Conservation (phyloP, 2,888 invertebrate species). For the Hermaeophaga mercurialis region DNA sequence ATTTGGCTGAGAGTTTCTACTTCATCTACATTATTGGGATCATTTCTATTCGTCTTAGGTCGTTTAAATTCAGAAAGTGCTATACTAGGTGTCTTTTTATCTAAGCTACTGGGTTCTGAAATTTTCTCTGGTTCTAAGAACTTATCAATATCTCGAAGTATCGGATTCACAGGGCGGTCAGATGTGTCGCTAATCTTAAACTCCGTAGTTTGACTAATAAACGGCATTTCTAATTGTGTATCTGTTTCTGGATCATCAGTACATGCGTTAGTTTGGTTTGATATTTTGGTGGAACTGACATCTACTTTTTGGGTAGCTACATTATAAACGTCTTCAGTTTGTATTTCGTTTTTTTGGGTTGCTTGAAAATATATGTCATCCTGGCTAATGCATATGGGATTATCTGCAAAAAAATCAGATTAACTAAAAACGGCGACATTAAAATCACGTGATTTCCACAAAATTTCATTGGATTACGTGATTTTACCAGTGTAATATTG, state of each 20-base stretch:
- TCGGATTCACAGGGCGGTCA: slow-evolving; percentile 34
- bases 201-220: not conserved
- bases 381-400: no score
- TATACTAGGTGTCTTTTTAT: not conserved
- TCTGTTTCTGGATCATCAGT: slow-evolving; percentile 5
- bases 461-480: no score
- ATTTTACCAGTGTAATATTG: no score
- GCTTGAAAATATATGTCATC: no score
- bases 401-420: no score
- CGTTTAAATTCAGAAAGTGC: not conserved
- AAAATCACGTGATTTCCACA: no score
- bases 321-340: slow-evolving; percentile 13
- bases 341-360: no score
- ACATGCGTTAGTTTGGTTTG: not conserved
- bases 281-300: not conserved
- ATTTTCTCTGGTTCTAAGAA: not conserved
- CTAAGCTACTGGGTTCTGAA: not conserved
- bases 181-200: not conserved
- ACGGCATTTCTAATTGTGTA: slow-evolving; percentile 15
- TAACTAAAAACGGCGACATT: no score
- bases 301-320: slow-evolving; percentile 19
- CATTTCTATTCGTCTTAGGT: not conserved
- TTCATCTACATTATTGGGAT: not conserved
- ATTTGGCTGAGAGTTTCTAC: slow-evolving; percentile 34
- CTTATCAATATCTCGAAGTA: slow-evolving; percentile 26